phyloP scores from a whole-genome alignment of 2,113 vertebrate species.

The Blennius ocellaris region DNA sequence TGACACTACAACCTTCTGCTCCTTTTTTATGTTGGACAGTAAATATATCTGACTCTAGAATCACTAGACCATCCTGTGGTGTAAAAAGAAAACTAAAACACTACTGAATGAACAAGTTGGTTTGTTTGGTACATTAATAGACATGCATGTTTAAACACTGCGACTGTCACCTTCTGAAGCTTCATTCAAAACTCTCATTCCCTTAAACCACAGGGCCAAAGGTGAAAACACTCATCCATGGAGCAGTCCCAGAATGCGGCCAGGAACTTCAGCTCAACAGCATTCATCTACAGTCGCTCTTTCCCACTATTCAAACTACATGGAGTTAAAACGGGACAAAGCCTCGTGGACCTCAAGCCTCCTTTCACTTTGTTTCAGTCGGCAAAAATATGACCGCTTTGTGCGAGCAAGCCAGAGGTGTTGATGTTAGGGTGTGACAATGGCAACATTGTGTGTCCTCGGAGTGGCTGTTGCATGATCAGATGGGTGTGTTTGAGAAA shows the following conservation, averaged over 20 bases:
- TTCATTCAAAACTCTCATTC: no score
- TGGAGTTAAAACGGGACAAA: background rate
- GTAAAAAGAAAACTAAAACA: no score
- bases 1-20: no score
- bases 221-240: constrained; percentile 22
- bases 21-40: no score
- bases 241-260: constrained; percentile 45
- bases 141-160: no score
- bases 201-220: background rate
- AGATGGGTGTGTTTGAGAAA: constrained; percentile 63
- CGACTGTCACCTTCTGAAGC: no score
- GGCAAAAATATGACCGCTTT: constrained; percentile 11
- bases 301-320: background rate
- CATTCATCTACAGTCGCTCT: background rate
- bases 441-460: constrained; percentile 20
- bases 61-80: no score
- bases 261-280: constrained; percentile 19
- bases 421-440: constrained; percentile 29
- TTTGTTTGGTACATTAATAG: no score
- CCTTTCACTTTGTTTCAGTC: constrained; percentile 11
- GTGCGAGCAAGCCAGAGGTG: constrained; percentile 11
- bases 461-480: constrained; percentile 48
- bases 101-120: no score
- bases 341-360: no score
- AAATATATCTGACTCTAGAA: no score